Evolutionary conservation across 2,797 vertebrate genomes (phyloP).

Genomic region (Glossophaga mutica): DNA sequence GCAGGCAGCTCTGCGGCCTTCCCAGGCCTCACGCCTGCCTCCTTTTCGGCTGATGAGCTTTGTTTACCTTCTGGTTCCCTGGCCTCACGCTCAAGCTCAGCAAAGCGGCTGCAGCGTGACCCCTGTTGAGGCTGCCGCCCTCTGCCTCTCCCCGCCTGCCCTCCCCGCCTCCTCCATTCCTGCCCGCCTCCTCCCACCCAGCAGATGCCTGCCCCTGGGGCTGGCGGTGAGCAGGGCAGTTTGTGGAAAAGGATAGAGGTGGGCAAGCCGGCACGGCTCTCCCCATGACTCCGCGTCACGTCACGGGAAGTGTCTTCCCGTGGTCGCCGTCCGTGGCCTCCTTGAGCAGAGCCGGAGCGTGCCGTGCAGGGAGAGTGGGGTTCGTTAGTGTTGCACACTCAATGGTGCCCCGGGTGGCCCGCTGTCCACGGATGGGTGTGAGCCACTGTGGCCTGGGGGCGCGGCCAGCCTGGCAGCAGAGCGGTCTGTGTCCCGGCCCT

Average conservation of each 20-base stretch:
- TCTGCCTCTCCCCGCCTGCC: background rate
- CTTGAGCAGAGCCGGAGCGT: constrained; percentile 28
- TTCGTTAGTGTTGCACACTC: background rate
- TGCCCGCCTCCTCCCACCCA: background rate
- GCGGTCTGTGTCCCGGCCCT: background rate
- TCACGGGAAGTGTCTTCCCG: constrained; percentile 51
- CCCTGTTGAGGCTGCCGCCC: background rate
- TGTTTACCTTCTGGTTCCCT: background rate
- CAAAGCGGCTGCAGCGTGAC: background rate
- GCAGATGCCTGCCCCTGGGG: background rate
- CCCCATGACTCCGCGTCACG: background rate
- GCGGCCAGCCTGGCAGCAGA: fast-evolving
- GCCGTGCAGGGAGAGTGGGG: constrained; percentile 27
- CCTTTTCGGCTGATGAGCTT: background rate
- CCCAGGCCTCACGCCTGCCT: fast-evolving
- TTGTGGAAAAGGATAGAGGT: background rate
- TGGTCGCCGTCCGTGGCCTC: constrained; percentile 34
- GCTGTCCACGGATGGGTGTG: background rate
- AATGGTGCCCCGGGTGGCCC: background rate
- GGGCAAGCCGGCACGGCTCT: background rate
- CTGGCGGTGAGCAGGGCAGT: background rate
- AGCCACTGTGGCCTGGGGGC: background rate
- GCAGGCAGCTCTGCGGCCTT: background rate
- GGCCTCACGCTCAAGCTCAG: background rate
- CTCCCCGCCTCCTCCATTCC: fast-evolving